Evolutionary conservation across 2,888 invertebrate genomes (phyloP), one percentile per base, ranked within the genome.

Genomic region (Tuberolachnus salignus): DNA sequence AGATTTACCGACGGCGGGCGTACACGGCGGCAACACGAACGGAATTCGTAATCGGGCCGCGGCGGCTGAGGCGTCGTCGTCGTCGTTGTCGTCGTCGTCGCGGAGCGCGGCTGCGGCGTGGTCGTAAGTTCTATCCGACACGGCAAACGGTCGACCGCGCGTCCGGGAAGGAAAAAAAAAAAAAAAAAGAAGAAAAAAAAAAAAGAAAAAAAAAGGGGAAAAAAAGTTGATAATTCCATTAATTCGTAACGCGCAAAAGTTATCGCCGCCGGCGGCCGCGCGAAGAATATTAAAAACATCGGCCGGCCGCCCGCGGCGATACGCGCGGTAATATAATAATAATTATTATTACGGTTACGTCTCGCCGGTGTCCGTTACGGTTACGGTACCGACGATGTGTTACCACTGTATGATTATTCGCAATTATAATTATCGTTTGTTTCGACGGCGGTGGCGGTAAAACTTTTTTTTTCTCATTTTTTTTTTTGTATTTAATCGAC

Each of bases 151-250:
- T 55, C 23, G 55, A n/a, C 14, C 14, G 64, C 74, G 34, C 3
- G 34, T 6, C 34, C 34, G 34, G 34, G n/a, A n/a, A n/a, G n/a
- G 6, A 34, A 34, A 34, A 34, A 6, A 34, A 34, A 34, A 34
- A 34, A 34, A 34, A 34, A 34, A 34, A 34, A 34, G 6, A 34
- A 3, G 6, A 6, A 34, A 34, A 34, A 34, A 34, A 34, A 34
- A 34, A 6, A 34, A 34, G 6, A 34, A 34, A 34, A 34, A 34
- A 34, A 34, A 34, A 34, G 6, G 6, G 3, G 6, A 6, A 34
- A 34, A 34, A 64, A 66, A 74, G 64, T 74, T 74, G 64, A 74
- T 74, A 74, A 74, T 66, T 74, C 74, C 66, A 66, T 66, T 74
- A 74, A 74, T 74, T 74, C 55, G 46, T 46, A 46, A 64, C 64